Conservation (phyloP, 1,140 invertebrate genomes). For the Araneus ventricosus region DNA sequence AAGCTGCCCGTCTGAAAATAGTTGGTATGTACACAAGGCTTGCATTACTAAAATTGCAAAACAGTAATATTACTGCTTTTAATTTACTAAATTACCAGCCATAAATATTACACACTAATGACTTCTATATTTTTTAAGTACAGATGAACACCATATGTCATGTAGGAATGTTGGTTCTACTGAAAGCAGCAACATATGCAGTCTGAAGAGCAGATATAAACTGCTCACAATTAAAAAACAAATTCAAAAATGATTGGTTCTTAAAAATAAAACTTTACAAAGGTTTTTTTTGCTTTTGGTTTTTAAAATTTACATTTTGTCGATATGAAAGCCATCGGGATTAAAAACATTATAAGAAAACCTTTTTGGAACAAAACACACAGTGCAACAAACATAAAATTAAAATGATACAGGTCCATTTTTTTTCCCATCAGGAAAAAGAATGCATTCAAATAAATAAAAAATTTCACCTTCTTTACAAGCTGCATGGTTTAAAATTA, state of each 20-base stretch:
- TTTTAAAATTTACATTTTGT: conserved; percentile 51
- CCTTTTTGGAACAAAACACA: conserved; percentile 34
- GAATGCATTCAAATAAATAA: conserved; percentile 74
- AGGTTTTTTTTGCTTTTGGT: background rate
- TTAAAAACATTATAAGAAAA: conserved; percentile 52
- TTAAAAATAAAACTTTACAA: conserved; percentile 45
- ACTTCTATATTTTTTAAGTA: conserved; percentile 75
- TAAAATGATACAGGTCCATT: conserved; percentile 55
- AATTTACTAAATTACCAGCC: conserved; percentile 72
- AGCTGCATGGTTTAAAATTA: conserved; percentile 46
- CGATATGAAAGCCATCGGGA: conserved; percentile 54
- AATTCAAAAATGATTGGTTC: conserved; percentile 35
- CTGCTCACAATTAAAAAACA: conserved; percentile 20
- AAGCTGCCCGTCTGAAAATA: conserved; percentile 76
- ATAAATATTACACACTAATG: conserved; percentile 75
- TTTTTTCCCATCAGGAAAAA: background rate
- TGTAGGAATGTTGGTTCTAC: conserved; percentile 76
- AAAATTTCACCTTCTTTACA: conserved; percentile 57
- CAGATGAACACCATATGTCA: conserved; percentile 73
- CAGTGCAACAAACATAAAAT: conserved; percentile 54
- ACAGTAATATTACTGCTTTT: conserved; percentile 75
- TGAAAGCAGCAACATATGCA: conserved; percentile 71
- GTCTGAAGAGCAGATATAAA: background rate
- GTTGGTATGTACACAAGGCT: conserved; percentile 76
- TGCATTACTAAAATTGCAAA: conserved; percentile 75